phyloP scores from a whole-genome alignment of 1,140 invertebrate genomes.

The Drosophila erecta region DNA sequence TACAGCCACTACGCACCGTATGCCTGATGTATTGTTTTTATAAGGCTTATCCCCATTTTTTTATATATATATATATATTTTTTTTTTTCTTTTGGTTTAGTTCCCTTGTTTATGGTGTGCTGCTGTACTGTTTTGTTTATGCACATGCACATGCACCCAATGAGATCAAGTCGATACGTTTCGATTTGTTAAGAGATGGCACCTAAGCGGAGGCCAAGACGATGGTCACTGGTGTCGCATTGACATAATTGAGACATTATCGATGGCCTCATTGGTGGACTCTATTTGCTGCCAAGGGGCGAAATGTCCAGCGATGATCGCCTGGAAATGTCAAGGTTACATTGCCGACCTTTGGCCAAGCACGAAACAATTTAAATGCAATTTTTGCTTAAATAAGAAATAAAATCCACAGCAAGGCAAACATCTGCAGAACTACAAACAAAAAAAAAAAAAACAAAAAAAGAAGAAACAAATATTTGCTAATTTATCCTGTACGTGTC shows the following conservation, averaged over 20 bases:
- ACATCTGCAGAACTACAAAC: slow-evolving; percentile 17
- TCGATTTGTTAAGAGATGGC: slow-evolving; percentile 55
- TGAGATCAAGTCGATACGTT: slow-evolving; percentile 54
- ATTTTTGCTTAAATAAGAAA: slow-evolving; percentile 84
- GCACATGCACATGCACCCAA: slow-evolving; percentile 61
- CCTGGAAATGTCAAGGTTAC: slow-evolving; percentile 74
- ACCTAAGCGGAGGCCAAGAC: slow-evolving; percentile 16
- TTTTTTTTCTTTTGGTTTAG: neutral
- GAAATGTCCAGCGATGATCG: slow-evolving; percentile 15
- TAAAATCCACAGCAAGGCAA: slow-evolving; percentile 58
- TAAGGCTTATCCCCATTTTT: neutral
- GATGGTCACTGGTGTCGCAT: slow-evolving; percentile 29
- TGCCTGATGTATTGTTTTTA: slow-evolving; percentile 67
- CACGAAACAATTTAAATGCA: slow-evolving; percentile 81
- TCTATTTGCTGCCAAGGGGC: slow-evolving; percentile 46
- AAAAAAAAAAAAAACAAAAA: slow-evolving; percentile 38
- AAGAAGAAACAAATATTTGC: slow-evolving; percentile 78
- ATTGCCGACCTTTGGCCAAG: slow-evolving; percentile 65
- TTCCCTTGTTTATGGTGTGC: slow-evolving; percentile 61
- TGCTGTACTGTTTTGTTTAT: slow-evolving; percentile 68
- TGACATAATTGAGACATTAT: slow-evolving; percentile 83
- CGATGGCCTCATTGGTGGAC: slow-evolving; percentile 34
- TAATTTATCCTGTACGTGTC: slow-evolving; percentile 83
- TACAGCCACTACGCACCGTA: slow-evolving; percentile 51
- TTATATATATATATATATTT: slow-evolving; percentile 5